Percentiles rank a stretch among this genome's conserved stretches.
Evolutionary conservation across 2,888 invertebrate genomes (phyloP).

Genomic region (Artemia sinica): DNA sequence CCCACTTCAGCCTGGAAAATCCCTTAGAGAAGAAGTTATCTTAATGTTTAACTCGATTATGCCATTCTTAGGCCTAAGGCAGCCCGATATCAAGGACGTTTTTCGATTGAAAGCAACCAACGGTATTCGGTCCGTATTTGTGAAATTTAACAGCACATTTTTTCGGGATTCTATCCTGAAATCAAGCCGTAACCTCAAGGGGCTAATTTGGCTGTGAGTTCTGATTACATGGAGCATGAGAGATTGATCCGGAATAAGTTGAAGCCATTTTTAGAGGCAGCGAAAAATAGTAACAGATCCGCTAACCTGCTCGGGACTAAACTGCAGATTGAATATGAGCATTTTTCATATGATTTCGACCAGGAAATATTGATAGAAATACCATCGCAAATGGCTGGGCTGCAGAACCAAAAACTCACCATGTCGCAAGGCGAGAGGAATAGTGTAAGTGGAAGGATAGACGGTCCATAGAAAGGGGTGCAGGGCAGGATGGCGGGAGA

Average conservation of each 20-base stretch:
- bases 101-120: constrained; percentile 1
- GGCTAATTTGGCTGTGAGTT: constrained; percentile 5
- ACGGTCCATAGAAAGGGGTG: no score
- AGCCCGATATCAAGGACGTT: constrained; percentile 12
- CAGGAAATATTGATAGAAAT: constrained; percentile 1
- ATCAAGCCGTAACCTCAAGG: constrained; percentile 12
- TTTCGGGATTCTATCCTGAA: background rate
- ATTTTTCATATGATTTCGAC: constrained; percentile 9
- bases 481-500: no score
- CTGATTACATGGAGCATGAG: constrained; percentile 9
- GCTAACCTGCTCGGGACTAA: constrained; percentile 1
- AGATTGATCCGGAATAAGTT: constrained; percentile 9
- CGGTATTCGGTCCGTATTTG: constrained; percentile 4
- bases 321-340: constrained; percentile 4
- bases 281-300: background rate
- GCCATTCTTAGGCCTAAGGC: no score
- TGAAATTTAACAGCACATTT: no score
- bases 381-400: no score
- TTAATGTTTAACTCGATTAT: background rate
- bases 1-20: background rate
- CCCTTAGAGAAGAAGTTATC: constrained; percentile 5
- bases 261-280: constrained; percentile 5
- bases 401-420: no score
- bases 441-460: no score
- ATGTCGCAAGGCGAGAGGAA: no score